Conservation (phyloP, 2,888 invertebrate species). For the Geophilus truncorum region DNA sequence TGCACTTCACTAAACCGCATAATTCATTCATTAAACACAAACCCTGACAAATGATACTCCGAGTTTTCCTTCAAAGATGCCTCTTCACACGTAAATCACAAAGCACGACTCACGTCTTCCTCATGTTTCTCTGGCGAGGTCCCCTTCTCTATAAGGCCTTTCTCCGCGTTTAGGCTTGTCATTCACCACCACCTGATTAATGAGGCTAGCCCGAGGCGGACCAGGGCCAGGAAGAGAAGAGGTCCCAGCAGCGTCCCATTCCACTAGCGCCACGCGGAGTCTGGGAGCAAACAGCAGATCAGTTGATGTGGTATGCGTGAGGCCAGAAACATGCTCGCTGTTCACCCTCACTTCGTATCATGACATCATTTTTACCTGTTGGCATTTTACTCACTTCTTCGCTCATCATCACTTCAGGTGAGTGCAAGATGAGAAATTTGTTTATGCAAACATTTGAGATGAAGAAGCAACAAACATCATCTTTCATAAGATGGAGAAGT, state of each 20-base stretch:
- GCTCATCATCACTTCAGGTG: constrained; percentile 2
- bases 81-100: neutral
- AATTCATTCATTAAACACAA: too few relatives aligned
- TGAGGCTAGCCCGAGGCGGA: constrained; percentile 25
- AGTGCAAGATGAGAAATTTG: neutral
- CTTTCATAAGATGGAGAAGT: constrained; percentile 15
- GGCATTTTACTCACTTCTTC: neutral
- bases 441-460: neutral
- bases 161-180: neutral
- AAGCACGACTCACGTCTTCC: neutral
- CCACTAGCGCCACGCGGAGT: constrained; percentile 21
- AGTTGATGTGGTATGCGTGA: constrained; percentile 25
- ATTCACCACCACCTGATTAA: constrained; percentile 27
- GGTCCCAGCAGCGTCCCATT: neutral
- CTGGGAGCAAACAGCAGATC: constrained; percentile 25
- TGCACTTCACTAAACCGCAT: neutral
- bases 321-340: constrained; percentile 21
- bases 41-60: neutral
- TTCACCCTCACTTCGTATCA: constrained; percentile 24
- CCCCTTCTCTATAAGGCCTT: neutral
- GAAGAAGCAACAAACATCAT: neutral
- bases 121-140: neutral
- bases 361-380: constrained; percentile 22
- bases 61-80: neutral
- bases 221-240: constrained; percentile 27